phyloP scores from a whole-genome alignment of 2,797 vertebrate species.

The Xenopus petersii region DNA sequence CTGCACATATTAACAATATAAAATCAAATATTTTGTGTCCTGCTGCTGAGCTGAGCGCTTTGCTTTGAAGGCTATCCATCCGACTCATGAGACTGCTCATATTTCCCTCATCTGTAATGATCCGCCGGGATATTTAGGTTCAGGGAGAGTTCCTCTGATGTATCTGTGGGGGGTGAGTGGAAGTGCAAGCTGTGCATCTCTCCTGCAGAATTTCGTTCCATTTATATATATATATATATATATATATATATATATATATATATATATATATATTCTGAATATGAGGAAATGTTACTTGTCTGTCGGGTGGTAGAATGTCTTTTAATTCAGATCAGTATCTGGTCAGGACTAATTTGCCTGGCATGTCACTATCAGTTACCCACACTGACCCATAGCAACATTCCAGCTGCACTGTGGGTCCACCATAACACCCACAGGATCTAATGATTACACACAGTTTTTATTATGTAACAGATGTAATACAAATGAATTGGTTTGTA shows the following conservation, averaged over 20 bases:
- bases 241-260: too few relatives aligned
- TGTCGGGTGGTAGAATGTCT: not conserved
- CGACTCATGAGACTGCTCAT: conserved; percentile 4
- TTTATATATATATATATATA: too few relatives aligned
- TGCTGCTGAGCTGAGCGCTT: not conserved
- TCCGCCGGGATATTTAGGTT: conserved; percentile 19
- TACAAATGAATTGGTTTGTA: too few relatives aligned
- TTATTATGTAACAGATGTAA: too few relatives aligned
- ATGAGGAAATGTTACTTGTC: not conserved
- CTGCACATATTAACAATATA: too few relatives aligned
- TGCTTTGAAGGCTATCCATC: conserved; percentile 1
- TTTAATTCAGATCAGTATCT: not conserved
- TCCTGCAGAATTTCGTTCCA: conserved; percentile 14
- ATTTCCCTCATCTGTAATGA: conserved; percentile 22
- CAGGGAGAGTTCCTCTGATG: conserved; percentile 19
- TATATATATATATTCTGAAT: not conserved
- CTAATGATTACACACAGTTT: too few relatives aligned
- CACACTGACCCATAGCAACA: too few relatives aligned
- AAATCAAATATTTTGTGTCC: too few relatives aligned
- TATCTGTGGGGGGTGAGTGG: conserved; percentile 25
- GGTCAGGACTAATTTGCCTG: not conserved
- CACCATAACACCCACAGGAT: too few relatives aligned
- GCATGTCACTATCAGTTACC: not conserved
- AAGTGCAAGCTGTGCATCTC: conserved; percentile 5
- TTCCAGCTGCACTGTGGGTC: too few relatives aligned